Conservation (phyloP, 1,140 invertebrate genomes). For the Leptoteleia sp. region DNA sequence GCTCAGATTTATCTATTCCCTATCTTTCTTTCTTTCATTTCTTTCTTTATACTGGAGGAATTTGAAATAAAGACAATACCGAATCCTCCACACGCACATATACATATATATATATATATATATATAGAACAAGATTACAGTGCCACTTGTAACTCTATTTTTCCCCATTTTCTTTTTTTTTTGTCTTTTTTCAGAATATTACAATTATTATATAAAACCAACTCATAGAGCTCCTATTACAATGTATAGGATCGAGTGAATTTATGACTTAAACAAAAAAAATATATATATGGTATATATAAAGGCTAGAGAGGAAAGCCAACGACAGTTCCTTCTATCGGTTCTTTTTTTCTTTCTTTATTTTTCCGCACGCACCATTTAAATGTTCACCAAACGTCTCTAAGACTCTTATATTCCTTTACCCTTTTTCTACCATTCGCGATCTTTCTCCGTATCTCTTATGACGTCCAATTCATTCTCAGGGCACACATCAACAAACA, state of each 20-base stretch:
- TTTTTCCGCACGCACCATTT: slow-evolving; percentile 45
- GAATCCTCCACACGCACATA: slow-evolving; percentile 23
- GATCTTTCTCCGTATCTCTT: background rate
- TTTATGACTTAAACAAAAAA: slow-evolving; percentile 47
- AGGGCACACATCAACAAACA: slow-evolving; percentile 49
- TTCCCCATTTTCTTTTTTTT: slow-evolving; percentile 14
- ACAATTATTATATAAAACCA: slow-evolving; percentile 61
- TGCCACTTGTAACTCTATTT: slow-evolving; percentile 37
- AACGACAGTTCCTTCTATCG: slow-evolving; percentile 40
- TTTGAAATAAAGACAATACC: slow-evolving; percentile 28
- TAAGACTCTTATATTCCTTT: too few relatives aligned
- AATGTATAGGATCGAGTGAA: slow-evolving; percentile 59
- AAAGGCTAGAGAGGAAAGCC: slow-evolving; percentile 55
- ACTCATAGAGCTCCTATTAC: slow-evolving; percentile 58
- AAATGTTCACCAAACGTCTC: too few relatives aligned
- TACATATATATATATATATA: too few relatives aligned
- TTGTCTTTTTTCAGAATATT: slow-evolving; percentile 37
- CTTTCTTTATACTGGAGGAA: slow-evolving; percentile 11
- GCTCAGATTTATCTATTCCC: too few relatives aligned
- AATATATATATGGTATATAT: slow-evolving; percentile 45
- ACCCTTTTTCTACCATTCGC: too few relatives aligned
- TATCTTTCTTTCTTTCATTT: too few relatives aligned
- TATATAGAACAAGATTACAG: slow-evolving; percentile 23
- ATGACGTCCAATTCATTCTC: slow-evolving; percentile 17
- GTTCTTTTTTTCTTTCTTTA: slow-evolving; percentile 16